These are phyloP conservation scores for Sebastes baramenuke DNA, from an alignment of 2,797 vertebrate species.

Conservation along the genomic window DNA sequence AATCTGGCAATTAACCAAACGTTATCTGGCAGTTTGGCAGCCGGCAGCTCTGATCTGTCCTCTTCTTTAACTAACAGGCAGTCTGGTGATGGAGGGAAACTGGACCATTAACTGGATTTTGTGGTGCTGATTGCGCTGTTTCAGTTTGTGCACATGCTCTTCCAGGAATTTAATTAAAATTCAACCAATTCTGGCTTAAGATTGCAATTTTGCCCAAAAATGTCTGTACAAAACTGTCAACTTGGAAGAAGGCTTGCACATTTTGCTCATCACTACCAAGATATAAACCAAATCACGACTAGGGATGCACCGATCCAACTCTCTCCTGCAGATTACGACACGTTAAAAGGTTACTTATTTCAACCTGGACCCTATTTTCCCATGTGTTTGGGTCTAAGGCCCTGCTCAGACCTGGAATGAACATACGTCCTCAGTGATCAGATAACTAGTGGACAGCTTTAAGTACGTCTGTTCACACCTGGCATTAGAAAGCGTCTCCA, in stretches of 20 bases:
- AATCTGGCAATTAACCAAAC: background rate
- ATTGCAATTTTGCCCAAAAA: too few species aligned
- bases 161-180: background rate
- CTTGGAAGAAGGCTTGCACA: background rate
- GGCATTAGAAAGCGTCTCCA: too few species aligned
- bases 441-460: too few species aligned
- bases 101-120: background rate
- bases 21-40: background rate
- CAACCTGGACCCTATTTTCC: too few species aligned
- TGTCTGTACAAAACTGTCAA: too few species aligned
- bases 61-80: background rate
- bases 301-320: background rate
- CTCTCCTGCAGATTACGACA: background rate
- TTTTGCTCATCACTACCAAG: background rate
- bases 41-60: background rate
- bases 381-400: too few species aligned
- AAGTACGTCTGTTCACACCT: too few species aligned
- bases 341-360: too few species aligned
- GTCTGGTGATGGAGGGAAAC: background rate
- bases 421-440: too few species aligned
- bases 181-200: background rate
- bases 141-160: background rate
- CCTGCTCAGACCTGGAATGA: too few species aligned
- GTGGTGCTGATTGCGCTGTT: background rate
- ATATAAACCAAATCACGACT: background rate